A percentile compares a stretch with the other conserved stretches of the same genome.
These are phyloP conservation scores for Hoplostethus mediterraneus DNA, from an alignment of 2,797 vertebrate genomes.

Conservation along the genomic window DNA sequence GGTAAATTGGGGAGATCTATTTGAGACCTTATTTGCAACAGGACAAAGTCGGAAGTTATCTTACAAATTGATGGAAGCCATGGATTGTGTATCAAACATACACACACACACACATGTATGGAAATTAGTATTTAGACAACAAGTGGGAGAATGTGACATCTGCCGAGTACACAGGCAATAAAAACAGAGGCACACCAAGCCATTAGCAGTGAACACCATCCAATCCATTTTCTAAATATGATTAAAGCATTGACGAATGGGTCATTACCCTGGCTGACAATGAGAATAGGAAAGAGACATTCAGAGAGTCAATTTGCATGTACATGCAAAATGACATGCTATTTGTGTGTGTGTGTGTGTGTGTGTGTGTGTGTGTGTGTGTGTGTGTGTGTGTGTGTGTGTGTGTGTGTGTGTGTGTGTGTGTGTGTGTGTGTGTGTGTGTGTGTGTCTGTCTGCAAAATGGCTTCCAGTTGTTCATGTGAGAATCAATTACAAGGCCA, in stretches of 20 bases:
- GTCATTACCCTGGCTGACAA: conserved; percentile 63
- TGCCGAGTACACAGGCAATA: conserved; percentile 47
- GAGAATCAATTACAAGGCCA: conserved; percentile 3
- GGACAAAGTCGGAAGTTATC: no score
- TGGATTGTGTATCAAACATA: neutral
- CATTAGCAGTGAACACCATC: conserved; percentile 66
- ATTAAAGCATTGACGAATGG: conserved; percentile 75
- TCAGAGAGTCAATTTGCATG: conserved; percentile 8
- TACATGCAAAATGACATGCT: neutral
- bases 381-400: no score
- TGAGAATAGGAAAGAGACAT: conserved; percentile 23
- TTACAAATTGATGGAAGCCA: no score
- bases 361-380: no score
- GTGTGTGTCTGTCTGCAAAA: neutral
- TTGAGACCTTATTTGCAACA: no score
- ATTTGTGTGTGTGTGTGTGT: no score
- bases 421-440: no score
- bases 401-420: no score
- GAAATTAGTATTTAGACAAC: conserved; percentile 36
- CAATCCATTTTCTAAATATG: conserved; percentile 69
- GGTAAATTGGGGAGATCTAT: no score
- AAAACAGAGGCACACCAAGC: conserved; percentile 59
- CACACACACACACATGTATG: conserved; percentile 15
- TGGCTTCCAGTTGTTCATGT: neutral
- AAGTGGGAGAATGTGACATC: conserved; percentile 59